phyloP scores from a whole-genome alignment of 2,888 invertebrate genomes.

The Proisotoma minuta region DNA sequence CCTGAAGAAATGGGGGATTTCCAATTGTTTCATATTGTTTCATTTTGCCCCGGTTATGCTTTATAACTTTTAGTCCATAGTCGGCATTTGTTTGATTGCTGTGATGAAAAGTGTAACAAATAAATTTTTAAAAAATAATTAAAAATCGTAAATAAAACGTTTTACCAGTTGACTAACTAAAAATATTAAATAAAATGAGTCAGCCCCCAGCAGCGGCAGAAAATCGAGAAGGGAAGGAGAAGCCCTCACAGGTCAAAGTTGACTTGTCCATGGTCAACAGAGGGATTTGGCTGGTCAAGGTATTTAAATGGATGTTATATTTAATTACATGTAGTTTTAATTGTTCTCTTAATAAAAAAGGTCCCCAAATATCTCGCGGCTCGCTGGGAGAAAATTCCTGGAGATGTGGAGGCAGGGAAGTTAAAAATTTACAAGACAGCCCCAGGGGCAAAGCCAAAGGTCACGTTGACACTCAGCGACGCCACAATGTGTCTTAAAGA shows the following conservation, averaged over 20 bases:
- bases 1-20: no score
- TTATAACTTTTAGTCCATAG: no score
- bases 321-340: conserved; percentile 3
- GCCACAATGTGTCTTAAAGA: conserved; percentile 73
- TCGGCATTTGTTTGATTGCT: no score
- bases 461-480: conserved; percentile 76
- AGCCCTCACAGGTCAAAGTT: conserved; percentile 54
- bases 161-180: no score
- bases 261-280: conserved; percentile 83
- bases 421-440: conserved; percentile 64
- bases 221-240: conserved; percentile 1
- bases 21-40: no score
- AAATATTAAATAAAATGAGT: conserved; percentile 13
- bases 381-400: conserved; percentile 89
- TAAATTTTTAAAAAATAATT: no score
- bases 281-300: conserved; percentile 93
- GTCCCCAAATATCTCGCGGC: conserved; percentile 91
- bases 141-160: no score
- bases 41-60: no score
- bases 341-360: conserved; percentile 49
- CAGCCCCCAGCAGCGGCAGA: conserved; percentile 6
- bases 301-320: conserved; percentile 49
- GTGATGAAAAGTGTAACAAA: no score
- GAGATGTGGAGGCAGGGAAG: conserved; percentile 88
- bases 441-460: conserved; percentile 72